Evolutionary conservation across 2,797 vertebrate genomes (phyloP).

Genomic region (Pantherophis vulpinus): DNA sequence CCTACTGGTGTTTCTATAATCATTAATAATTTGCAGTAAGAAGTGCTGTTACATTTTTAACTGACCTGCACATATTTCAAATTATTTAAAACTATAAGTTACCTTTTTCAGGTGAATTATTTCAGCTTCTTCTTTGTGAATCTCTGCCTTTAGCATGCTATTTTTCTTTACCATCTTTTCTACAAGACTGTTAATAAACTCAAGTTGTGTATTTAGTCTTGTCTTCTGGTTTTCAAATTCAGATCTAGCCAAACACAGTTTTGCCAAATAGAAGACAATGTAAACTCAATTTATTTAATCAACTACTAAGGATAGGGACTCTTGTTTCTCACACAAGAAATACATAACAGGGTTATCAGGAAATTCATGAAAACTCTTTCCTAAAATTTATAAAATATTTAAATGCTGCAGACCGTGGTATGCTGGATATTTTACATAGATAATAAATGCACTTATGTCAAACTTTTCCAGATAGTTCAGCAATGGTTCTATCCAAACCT

Average conservation of each 20-base stretch:
- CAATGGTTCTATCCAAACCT: background rate
- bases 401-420: background rate
- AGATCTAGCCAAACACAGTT: conserved; percentile 73
- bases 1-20: background rate
- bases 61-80: background rate
- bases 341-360: background rate
- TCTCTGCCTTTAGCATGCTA: conserved; percentile 66
- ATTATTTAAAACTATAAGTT: conserved; percentile 1
- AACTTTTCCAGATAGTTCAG: background rate
- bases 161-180: conserved; percentile 73
- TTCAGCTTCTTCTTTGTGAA: conserved; percentile 71
- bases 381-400: background rate
- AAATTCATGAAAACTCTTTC: background rate
- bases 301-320: background rate
- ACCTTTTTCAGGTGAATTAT: conserved; percentile 76
- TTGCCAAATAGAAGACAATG: conserved; percentile 16
- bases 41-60: background rate
- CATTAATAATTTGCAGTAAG: background rate
- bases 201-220: conserved; percentile 78
- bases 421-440: background rate
- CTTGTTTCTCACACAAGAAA: background rate
- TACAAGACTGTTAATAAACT: conserved; percentile 80
- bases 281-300: background rate
- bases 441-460: background rate
- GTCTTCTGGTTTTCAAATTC: conserved; percentile 88